Conservation (phyloP, 2,797 vertebrate species). For the Chelmon rostratus region DNA sequence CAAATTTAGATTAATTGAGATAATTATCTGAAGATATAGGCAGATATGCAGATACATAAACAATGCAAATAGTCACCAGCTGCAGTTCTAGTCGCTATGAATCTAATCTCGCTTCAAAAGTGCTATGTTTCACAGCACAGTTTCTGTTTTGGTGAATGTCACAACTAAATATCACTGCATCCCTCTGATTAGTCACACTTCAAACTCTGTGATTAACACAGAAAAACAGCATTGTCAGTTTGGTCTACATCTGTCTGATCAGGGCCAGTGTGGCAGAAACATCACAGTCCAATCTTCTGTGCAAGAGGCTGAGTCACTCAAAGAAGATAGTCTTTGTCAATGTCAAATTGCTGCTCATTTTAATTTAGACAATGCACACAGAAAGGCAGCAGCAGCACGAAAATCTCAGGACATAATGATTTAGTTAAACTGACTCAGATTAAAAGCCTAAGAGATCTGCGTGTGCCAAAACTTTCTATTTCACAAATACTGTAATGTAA, state of each 20-base stretch:
- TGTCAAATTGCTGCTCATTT: neutral
- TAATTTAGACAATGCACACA: neutral
- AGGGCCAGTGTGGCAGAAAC: neutral
- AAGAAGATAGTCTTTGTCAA: neutral
- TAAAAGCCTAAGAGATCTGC: neutral
- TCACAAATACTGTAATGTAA: neutral
- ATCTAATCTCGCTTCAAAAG: neutral
- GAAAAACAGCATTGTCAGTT: neutral
- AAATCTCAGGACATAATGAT: neutral
- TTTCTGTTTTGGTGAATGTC: neutral
- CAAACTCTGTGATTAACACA: neutral
- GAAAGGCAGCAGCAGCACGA: neutral
- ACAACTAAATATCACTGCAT: neutral
- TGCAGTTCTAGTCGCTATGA: neutral
- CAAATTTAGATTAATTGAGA: neutral
- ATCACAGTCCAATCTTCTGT: neutral
- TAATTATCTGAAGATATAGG: neutral
- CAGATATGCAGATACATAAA: neutral
- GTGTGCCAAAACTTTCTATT: neutral
- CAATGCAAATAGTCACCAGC: neutral
- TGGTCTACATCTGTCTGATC: neutral
- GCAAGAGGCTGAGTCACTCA: constrained; percentile 26
- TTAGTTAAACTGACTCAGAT: neutral
- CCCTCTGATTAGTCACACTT: neutral
- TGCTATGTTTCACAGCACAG: neutral